Conservation (phyloP, 2,888 invertebrate species). For the Eupsilia transversa region DNA sequence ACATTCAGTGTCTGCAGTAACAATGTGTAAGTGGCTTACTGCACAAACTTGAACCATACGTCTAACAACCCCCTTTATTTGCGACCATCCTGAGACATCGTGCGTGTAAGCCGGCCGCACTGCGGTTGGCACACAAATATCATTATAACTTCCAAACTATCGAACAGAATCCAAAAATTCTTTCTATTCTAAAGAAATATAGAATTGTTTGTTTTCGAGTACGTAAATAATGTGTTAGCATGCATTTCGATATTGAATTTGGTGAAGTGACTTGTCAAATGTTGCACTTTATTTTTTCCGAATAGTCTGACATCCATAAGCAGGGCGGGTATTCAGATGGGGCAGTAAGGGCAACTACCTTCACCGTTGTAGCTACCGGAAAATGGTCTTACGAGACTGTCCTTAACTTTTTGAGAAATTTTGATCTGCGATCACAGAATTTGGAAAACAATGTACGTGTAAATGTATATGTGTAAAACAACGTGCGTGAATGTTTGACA, state of each 20-base stretch:
- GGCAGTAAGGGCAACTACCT: no score
- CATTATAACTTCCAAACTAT: constrained; percentile 54
- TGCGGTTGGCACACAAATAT: constrained; percentile 60
- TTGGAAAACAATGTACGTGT: no score
- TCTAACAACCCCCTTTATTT: not conserved
- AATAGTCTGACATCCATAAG: constrained; percentile 9
- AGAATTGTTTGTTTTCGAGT: constrained; percentile 35
- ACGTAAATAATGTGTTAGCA: constrained; percentile 1
- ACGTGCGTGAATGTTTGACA: no score
- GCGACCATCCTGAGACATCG: constrained; percentile 1
- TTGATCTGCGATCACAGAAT: no score
- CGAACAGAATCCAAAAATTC: constrained; percentile 27
- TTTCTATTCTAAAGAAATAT: constrained; percentile 34
- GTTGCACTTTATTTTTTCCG: not conserved
- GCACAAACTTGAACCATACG: constrained; percentile 23
- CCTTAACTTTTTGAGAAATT: no score
- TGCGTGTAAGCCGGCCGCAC: constrained; percentile 23
- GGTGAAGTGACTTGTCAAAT: constrained; percentile 3
- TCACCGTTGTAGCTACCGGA: no score
- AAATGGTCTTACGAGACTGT: no score
- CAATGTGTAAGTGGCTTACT: not conserved
- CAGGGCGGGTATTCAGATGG: no score
- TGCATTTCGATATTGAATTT: constrained; percentile 24
- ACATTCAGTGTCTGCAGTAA: constrained; percentile 24
- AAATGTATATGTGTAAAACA: no score